Conservation (phyloP, 1,140 invertebrate species). For the Drosophila pachea region DNA sequence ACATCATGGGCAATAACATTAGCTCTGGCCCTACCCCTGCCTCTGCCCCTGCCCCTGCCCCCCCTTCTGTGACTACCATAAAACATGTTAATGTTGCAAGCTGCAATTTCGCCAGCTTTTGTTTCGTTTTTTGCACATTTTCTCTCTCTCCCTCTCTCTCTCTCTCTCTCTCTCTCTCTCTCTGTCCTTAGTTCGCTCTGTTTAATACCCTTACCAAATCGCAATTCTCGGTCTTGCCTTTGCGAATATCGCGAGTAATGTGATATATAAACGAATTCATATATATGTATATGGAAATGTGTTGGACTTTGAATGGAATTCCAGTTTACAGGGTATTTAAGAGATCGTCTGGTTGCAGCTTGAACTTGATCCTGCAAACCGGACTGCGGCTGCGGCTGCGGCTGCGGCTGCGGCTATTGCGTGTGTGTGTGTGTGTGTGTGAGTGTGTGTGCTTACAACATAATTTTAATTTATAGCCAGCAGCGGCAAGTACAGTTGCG, state of each 20-base stretch:
- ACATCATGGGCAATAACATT: slow-evolving; percentile 9
- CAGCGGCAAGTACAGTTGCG: slow-evolving; percentile 67
- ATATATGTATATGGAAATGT: too few species aligned
- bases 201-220: slow-evolving; percentile 18
- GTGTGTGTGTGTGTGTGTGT: slow-evolving; percentile 11
- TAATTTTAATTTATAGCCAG: slow-evolving; percentile 73
- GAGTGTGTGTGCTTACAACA: slow-evolving; percentile 63
- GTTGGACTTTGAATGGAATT: background rate
- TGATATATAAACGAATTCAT: too few species aligned
- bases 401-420: slow-evolving; percentile 28
- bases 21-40: slow-evolving; percentile 1
- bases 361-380: slow-evolving; percentile 35
- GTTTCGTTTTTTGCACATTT: slow-evolving; percentile 7
- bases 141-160: slow-evolving; percentile 29
- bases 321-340: background rate
- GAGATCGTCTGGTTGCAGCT: background rate
- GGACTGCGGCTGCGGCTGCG: slow-evolving; percentile 34
- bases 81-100: slow-evolving; percentile 73
- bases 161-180: slow-evolving; percentile 34
- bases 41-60: slow-evolving; percentile 14
- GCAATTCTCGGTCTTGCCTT: background rate
- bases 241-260: too few species aligned
- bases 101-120: slow-evolving; percentile 51
- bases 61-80: slow-evolving; percentile 42
- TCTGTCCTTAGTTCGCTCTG: slow-evolving; percentile 28